Percentiles rank a stretch among this genome's conserved stretches.
phyloP scores from a whole-genome alignment of 1,140 invertebrate species.

The Scaptodrosophila lebanonensis region DNA sequence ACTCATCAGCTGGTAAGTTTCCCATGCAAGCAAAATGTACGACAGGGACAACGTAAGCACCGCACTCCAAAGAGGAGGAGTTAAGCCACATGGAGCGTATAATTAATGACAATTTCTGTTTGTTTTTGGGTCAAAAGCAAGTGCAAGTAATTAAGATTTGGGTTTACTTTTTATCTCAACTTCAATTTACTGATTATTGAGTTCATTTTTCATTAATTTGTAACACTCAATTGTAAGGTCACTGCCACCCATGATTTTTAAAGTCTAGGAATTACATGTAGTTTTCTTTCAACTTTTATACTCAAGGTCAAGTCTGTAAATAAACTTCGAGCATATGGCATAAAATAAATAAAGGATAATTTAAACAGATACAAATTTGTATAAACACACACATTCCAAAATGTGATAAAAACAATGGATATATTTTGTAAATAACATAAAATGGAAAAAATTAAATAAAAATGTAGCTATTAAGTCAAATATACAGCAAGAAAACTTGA shows the following conservation, averaged over 20 bases:
- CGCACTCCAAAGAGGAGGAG: slow-evolving; percentile 21
- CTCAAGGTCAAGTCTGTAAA: too few relatives aligned
- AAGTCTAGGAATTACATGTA: too few relatives aligned
- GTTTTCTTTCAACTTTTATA: too few relatives aligned
- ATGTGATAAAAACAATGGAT: slow-evolving; percentile 50
- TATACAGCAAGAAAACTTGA: slow-evolving; percentile 4
- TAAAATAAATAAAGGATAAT: not conserved
- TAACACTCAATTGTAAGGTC: not conserved
- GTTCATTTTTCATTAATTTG: slow-evolving; percentile 53
- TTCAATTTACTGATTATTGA: slow-evolving; percentile 45
- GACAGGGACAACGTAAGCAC: slow-evolving; percentile 56
- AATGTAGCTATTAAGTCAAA: too few relatives aligned
- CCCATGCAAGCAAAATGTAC: slow-evolving; percentile 51
- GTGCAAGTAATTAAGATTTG: slow-evolving; percentile 67
- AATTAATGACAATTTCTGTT: slow-evolving; percentile 57
- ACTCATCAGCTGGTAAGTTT: slow-evolving; percentile 46
- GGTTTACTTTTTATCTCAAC: slow-evolving; percentile 30
- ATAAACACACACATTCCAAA: slow-evolving; percentile 51
- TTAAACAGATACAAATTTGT: slow-evolving; percentile 14
- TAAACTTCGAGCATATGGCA: too few relatives aligned
- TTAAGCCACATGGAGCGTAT: slow-evolving; percentile 37
- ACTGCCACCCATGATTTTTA: not conserved
- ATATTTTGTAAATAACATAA: slow-evolving; percentile 51
- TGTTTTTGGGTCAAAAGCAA: slow-evolving; percentile 51
- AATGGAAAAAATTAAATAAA: slow-evolving; percentile 5